Conservation (phyloP, 2,113 vertebrate genomes). For the Phylloscopus whistleri region DNA sequence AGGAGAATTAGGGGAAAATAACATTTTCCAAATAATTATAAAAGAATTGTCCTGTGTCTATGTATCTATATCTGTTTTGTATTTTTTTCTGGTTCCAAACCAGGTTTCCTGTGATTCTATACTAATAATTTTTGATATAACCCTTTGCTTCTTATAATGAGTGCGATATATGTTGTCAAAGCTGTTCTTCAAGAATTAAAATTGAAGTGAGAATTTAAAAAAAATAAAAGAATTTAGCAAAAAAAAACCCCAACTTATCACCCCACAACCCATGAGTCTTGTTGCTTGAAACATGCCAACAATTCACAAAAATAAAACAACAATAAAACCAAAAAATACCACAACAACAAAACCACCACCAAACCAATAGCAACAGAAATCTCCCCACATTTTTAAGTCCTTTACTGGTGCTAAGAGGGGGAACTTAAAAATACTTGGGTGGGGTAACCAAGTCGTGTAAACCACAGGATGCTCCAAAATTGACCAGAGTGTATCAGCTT, state of each 20-base stretch:
- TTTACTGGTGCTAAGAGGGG: not conserved
- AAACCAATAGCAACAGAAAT: not conserved
- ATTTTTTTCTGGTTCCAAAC: conserved; percentile 99
- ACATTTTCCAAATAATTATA: conserved; percentile 99
- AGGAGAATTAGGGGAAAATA: conserved; percentile 96
- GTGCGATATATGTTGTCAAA: conserved; percentile 99
- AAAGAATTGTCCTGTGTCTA: conserved; percentile 99
- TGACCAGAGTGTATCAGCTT: not conserved
- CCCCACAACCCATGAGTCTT: conserved; percentile 76
- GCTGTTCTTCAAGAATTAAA: conserved; percentile 99
- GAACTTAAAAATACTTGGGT: not conserved
- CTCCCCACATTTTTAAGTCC: not conserved
- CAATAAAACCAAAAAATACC: not conserved
- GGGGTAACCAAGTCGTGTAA: not conserved
- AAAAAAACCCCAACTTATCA: conserved; percentile 67
- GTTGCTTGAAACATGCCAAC: conserved; percentile 83
- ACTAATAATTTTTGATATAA: conserved; percentile 99
- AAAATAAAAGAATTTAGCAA: conserved; percentile 98
- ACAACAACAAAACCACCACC: rapidly evolving
- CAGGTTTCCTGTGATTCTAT: conserved; percentile 99
- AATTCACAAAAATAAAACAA: not conserved
- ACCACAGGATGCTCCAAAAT: not conserved
- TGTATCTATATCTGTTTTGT: conserved; percentile 99
- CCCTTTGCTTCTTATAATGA: conserved; percentile 99
- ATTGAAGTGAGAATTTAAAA: conserved; percentile 99